phyloP scores from a whole-genome alignment of 2,888 invertebrate genomes.

The Ophraella communa region DNA sequence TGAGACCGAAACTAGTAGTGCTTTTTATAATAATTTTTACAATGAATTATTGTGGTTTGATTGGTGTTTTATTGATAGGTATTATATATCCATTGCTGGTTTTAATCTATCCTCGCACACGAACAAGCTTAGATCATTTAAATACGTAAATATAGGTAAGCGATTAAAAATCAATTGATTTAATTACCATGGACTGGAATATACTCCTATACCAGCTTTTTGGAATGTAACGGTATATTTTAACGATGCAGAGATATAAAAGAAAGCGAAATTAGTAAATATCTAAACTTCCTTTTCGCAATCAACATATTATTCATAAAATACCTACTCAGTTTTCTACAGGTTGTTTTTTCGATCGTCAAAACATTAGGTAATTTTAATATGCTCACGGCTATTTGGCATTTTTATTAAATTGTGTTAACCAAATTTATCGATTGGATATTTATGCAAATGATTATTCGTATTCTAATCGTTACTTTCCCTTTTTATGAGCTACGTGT shows the following conservation, averaged over 20 bases:
- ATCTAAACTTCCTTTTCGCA: constrained; percentile 39
- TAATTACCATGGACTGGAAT: no score
- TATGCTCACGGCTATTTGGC: constrained; percentile 8
- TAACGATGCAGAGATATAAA: constrained; percentile 33
- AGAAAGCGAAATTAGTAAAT: constrained; percentile 47
- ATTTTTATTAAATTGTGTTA: not conserved
- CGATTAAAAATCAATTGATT: no score
- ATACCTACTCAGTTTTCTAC: constrained; percentile 19
- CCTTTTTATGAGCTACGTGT: not conserved
- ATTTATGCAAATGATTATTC: constrained; percentile 9
- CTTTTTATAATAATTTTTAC: no score
- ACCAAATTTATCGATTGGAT: constrained; percentile 7
- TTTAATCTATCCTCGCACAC: no score
- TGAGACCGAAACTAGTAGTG: no score
- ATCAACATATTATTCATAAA: constrained; percentile 10
- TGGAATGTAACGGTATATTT: not conserved
- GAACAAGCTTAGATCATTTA: no score
- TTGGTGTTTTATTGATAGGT: no score
- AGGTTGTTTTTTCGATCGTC: constrained; percentile 14
- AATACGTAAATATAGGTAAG: no score
- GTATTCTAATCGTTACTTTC: constrained; percentile 2
- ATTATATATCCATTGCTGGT: no score
- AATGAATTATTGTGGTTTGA: no score
- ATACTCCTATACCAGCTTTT: no score
- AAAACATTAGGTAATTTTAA: constrained; percentile 21